Conservation (phyloP, 1,140 invertebrate species). For the Orius insidiosus region DNA sequence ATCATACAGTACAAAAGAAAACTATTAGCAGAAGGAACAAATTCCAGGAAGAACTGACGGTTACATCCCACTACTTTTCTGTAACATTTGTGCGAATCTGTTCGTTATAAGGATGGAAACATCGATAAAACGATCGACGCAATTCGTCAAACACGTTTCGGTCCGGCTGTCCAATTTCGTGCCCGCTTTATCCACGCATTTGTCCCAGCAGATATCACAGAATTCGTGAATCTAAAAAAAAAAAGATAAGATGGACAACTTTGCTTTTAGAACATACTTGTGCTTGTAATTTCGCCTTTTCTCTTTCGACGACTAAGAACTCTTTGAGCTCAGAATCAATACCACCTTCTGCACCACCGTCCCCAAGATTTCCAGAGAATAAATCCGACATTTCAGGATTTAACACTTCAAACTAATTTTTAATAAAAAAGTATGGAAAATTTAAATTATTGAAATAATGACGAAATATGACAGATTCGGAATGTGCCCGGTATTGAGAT, state of each 20-base stretch:
- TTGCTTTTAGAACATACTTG: constrained; percentile 43
- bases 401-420: too few relatives aligned
- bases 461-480: too few relatives aligned
- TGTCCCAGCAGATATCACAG: constrained; percentile 89
- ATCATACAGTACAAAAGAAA: too few relatives aligned
- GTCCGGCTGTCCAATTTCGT: constrained; percentile 71
- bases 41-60: neutral
- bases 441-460: too few relatives aligned
- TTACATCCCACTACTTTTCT: constrained; percentile 27
- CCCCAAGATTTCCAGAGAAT: too few relatives aligned
- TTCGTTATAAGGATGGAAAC: constrained; percentile 70
- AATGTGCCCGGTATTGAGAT: too few relatives aligned
- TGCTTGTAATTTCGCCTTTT: constrained; percentile 71
- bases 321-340: constrained; percentile 46
- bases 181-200: constrained; percentile 67
- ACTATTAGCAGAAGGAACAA: too few relatives aligned
- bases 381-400: too few relatives aligned
- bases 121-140: constrained; percentile 89
- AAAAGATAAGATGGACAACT: constrained; percentile 9
- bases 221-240: constrained; percentile 67
- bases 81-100: constrained; percentile 62
- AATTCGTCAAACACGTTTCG: constrained; percentile 80
- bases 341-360: too few relatives aligned
- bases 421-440: too few relatives aligned
- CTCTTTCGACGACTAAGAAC: constrained; percentile 70